Evolutionary conservation across 1,140 invertebrate genomes (phyloP), one percentile per base, ranked within the genome.

Genomic region (Panulirus ornatus): DNA sequence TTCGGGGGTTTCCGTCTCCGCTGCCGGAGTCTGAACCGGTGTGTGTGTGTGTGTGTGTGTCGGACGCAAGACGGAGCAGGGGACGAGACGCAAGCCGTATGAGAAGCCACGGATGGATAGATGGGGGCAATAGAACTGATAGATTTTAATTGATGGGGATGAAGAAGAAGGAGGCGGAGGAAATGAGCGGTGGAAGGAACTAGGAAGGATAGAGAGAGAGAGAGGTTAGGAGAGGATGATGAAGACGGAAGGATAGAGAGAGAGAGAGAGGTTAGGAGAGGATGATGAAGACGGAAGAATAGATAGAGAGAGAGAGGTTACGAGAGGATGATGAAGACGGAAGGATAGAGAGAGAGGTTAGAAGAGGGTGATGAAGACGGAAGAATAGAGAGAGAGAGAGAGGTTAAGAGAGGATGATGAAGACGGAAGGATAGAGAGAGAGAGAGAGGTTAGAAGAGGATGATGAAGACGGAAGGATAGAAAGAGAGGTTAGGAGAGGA

Each of bases 271-370:
- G n/a, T 58, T 0, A 8, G 58, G 58, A 58, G 19, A 30, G n/a
- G 58, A 30, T n/a, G n/a, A 11, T 30, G n/a, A 30, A 36, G 70
- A 73, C 0, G 70, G 6, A n/a, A n/a, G n/a, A n/a, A n/a, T n/a
- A n/a, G n/a, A n/a, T n/a, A n/a, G n/a, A n/a, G n/a, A n/a, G n/a
- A n/a, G n/a, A n/a, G n/a, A n/a, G n/a, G n/a, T n/a, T n/a, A n/a
- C n/a, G 76, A 36, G 73, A 76, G 30, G 73, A 76, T n/a, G 30
- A 8, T 19, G 73, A 79, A 42, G 38, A 79, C 38, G n/a, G 11
- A 16, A 11, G 11, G 19, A 9, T 9, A 34, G 14, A 71, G 70
- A 34, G 27, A 9, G 27, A 30, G 70, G 70, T 8, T 27, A 30
- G 70, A 27, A 71, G 9, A 30, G 30, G 70, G 30, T 9, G 30